Evolutionary conservation across 1,140 invertebrate genomes (phyloP), one percentile per base, ranked within the genome.

Genomic region (Drosophila neocordata): DNA sequence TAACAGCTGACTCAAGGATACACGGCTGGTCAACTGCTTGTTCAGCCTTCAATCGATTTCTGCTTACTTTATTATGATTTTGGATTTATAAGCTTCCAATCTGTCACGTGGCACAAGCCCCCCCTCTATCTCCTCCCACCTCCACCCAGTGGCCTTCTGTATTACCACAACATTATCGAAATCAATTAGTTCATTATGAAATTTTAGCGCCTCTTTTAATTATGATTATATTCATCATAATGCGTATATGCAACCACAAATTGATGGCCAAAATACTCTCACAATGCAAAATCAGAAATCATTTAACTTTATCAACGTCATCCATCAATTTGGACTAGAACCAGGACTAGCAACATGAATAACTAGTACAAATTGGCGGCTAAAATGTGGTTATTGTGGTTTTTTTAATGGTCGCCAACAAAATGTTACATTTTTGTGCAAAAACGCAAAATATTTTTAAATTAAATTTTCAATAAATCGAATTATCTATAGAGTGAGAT

Each of bases 1-100:
- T 9, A 56, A 51, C 69, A 73, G 69, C 53, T 60, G 41, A 18
- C 56, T 22, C 11, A 57, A 60, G 9, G 37, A 65, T 65, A 69
- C 69, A 73, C 69, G 48, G 67, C 31, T 62, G 65, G 31, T 27
- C 27, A 13, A 34, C 27, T 15, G 27, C 53, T 56, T 56, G 52
- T 13, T 8, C 51, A 12, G 9, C 51, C 51, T 52, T 48, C 62
- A 69, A 63, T 73, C 61, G 48, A 65, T 69, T 65, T 65, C 27
- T 18, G 9, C 13, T 44, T 48, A 48, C 15, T 48, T 48, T 48
- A 48, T 48, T 48, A 48, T 48, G 41, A 4, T 48, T 48, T 48
- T 48, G 41, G 15, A 48, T 48, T 48, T 11, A 48, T 20, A 48
- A 20, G 35, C 22, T 57, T 22, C 31, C 24, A 27, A 48, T 48